A percentile compares a stretch with the other conserved stretches of the same genome.
Evolutionary conservation across 2,113 vertebrate genomes (phyloP).

Genomic region (Tylochromis polylepis): DNA sequence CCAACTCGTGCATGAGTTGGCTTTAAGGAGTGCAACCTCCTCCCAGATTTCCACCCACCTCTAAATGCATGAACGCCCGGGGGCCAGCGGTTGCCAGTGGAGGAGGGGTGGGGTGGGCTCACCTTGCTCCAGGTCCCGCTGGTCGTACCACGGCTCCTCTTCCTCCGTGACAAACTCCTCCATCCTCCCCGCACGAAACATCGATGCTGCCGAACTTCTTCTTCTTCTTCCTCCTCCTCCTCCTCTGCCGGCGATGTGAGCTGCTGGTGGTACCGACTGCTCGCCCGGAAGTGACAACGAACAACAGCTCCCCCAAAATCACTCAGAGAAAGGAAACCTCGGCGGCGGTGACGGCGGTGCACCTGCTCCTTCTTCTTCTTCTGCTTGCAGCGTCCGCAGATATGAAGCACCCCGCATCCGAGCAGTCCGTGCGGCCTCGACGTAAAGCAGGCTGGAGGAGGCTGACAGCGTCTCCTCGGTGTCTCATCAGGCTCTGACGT

Average conservation of each 20-base stretch:
- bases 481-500: not conserved
- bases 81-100: not conserved
- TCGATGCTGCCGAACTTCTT: slow-evolving; percentile 34
- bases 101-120: not conserved
- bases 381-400: not conserved
- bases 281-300: slow-evolving; percentile 59
- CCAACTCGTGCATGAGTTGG: not conserved
- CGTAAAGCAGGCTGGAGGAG: not conserved
- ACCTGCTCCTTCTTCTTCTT: slow-evolving; percentile 11
- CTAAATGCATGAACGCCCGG: not conserved
- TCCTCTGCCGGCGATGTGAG: not conserved
- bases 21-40: not conserved
- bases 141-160: slow-evolving; percentile 96
- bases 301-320: not conserved
- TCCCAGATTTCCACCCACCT: not conserved
- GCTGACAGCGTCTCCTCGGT: not conserved
- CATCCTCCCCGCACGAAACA: slow-evolving; percentile 85
- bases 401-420: fast-evolving
- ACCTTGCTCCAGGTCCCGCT: slow-evolving; percentile 97
- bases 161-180: slow-evolving; percentile 92
- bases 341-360: not conserved
- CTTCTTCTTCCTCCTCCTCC: not conserved
- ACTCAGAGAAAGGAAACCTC: not conserved
- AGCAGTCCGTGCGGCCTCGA: not conserved
- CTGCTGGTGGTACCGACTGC: not conserved